These are phyloP conservation scores for Drosophila austrosaltans DNA, from an alignment of 2,888 invertebrate species.

Conservation along the genomic window DNA sequence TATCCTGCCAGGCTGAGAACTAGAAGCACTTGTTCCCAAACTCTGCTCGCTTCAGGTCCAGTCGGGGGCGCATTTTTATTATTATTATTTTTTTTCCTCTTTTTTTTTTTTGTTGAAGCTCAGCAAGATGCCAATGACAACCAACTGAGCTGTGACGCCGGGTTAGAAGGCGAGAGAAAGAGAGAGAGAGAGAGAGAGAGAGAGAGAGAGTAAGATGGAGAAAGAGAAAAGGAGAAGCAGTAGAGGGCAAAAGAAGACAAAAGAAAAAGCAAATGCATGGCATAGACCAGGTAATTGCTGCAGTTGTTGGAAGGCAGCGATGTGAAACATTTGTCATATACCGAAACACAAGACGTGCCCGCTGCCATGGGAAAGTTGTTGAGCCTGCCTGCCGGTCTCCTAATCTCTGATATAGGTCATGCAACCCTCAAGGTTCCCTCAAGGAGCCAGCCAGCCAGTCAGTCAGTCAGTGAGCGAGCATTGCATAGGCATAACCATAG, in stretches of 20 bases:
- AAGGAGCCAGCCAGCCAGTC: background rate
- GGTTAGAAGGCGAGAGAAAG: background rate
- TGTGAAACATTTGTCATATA: constrained; percentile 81
- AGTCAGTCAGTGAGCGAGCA: constrained; percentile 33
- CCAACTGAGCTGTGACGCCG: constrained; percentile 77
- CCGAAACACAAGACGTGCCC: constrained; percentile 57
- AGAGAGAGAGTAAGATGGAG: constrained; percentile 25
- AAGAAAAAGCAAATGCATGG: constrained; percentile 30
- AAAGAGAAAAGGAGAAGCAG: constrained; percentile 7
- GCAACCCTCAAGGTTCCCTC: constrained; percentile 75
- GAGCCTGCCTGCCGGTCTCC: constrained; percentile 30
- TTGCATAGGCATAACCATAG: constrained; percentile 10
- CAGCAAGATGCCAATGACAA: constrained; percentile 61
- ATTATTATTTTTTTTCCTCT: background rate
- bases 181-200: constrained; percentile 24
- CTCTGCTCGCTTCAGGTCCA: constrained; percentile 30
- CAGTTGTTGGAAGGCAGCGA: constrained; percentile 74
- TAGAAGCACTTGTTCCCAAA: constrained; percentile 73
- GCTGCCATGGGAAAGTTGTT: constrained; percentile 74
- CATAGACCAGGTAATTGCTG: constrained; percentile 67
- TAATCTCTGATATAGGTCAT: constrained; percentile 78
- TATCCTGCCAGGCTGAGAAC: constrained; percentile 64
- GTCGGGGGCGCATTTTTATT: constrained; percentile 29
- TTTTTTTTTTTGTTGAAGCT: constrained; percentile 43
- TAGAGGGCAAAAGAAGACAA: constrained; percentile 28